Percentiles rank a stretch among this genome's conserved stretches.
phyloP scores from a whole-genome alignment of 1,140 invertebrate genomes.

The Anastatus disparis region DNA sequence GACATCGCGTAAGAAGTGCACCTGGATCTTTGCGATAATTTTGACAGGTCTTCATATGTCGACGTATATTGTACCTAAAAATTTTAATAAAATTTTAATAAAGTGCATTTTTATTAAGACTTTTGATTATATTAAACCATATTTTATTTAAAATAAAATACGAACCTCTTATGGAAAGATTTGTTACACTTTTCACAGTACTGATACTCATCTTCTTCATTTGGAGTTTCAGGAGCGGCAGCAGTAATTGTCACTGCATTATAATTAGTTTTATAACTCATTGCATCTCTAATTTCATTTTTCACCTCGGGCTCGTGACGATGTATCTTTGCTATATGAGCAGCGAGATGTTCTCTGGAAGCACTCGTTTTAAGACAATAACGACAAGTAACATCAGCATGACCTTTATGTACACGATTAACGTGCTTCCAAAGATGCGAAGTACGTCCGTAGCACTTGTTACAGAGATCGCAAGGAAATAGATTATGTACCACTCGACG shows the following conservation, averaged over 20 bases:
- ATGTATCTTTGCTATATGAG: constrained; percentile 72
- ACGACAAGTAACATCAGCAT: constrained; percentile 71
- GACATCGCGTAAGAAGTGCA: constrained; percentile 66
- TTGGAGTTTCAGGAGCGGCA: constrained; percentile 43
- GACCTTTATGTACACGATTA: constrained; percentile 72
- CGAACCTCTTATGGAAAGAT: constrained; percentile 65
- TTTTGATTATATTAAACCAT: not conserved
- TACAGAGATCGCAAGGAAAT: constrained; percentile 73
- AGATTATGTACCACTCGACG: constrained; percentile 68
- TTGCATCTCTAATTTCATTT: constrained; percentile 41
- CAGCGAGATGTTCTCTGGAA: constrained; percentile 70
- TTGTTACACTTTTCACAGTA: constrained; percentile 70
- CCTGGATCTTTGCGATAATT: constrained; percentile 67
- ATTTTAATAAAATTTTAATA: not conserved
- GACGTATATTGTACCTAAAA: constrained; percentile 61
- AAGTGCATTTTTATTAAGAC: not conserved
- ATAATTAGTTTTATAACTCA: constrained; percentile 33
- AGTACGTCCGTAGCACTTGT: constrained; percentile 72
- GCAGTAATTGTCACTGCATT: not conserved
- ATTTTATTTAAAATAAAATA: not conserved
- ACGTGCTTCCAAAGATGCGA: constrained; percentile 76
- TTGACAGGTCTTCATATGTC: constrained; percentile 71
- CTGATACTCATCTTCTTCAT: constrained; percentile 64
- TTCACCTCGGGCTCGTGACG: constrained; percentile 61
- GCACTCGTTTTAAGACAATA: constrained; percentile 72